Base-by-base conservation (phyloP, 37 sponge, comb jelly and placozoan genomes). In the Halichondria panicea region DNA sequence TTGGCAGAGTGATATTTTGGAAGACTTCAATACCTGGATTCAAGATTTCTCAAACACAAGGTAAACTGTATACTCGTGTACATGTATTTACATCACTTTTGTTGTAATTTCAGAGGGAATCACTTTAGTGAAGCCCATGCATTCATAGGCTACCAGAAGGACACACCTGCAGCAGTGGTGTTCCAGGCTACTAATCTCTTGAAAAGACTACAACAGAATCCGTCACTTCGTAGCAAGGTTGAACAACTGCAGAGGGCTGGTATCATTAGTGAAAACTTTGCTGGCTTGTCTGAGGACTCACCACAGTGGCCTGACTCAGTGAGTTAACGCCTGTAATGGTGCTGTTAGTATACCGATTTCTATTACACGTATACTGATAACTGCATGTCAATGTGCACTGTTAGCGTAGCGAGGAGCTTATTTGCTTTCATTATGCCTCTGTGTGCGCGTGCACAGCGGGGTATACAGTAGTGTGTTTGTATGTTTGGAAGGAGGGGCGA, bases 161-260 rank as follows among this genome's bases (percentile, higher is more conserved):
- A 92, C 62, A 81, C 88, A 15, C 60, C 84, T 69, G 92, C 92
- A 28, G 73, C 92, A 38, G 89, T 92, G 40, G 84, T 92, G n/a
- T 83, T 92, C 36, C 92, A 87, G 57, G 92, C 84, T 18, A 74
- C 79, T 19, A 40, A 44, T 45, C 77, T 65, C 24, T 38, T 76
- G 48, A 21, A 43, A 22, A 8, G 60, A 8, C 19, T 59, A 8
- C 11, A 22, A 24, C 25, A 11, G 35, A 33, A 48, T 11, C 13
- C 11, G 11, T 11, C 11, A 18, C 11, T 15, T 15, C 52, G 15
- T 48, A 48, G 52, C 52, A 48, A 48, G 15, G 11, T 48, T 11
- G 52, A 48, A 15, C 13, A 18, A 18, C 52, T 48, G 52, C 13
- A 48, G 13, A 48, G 52, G 15, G 52, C 52, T 48, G 52, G 52